Percentiles rank a stretch among this genome's conserved stretches.
phyloP scores from a whole-genome alignment of 2,113 vertebrate genomes.

The Felis chaus region DNA sequence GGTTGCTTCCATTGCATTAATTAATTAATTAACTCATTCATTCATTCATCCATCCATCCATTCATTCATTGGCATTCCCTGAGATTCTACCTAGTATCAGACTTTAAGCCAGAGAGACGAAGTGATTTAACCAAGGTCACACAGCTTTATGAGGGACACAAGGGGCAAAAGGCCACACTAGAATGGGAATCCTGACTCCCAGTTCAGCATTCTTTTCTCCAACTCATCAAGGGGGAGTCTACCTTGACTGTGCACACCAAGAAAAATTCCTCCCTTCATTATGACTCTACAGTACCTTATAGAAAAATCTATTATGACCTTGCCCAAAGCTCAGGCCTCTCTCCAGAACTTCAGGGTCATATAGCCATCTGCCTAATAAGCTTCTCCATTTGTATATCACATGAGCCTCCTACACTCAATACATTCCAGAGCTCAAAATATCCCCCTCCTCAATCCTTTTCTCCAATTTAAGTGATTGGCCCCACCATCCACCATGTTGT shows the following conservation, averaged over 20 bases:
- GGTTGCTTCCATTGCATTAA: background rate
- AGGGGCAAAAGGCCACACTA: background rate
- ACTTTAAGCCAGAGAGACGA: background rate
- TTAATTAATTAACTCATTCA: background rate
- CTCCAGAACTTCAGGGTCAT: background rate
- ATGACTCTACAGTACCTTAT: background rate
- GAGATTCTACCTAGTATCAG: background rate
- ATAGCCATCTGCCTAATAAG: background rate
- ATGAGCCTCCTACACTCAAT: background rate
- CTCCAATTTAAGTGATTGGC: background rate
- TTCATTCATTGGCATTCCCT: background rate
- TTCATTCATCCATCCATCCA: background rate
- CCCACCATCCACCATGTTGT: background rate
- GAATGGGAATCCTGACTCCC: background rate
- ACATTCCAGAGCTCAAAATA: background rate
- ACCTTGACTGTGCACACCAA: background rate
- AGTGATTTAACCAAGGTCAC: background rate
- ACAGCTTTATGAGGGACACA: background rate
- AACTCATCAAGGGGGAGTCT: background rate
- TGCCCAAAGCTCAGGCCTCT: background rate
- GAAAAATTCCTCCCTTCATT: background rate
- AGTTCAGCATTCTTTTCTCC: background rate
- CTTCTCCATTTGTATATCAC: background rate
- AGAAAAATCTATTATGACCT: background rate
- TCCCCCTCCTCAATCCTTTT: background rate